These are phyloP conservation scores for Phalacrocorax aristotelis DNA, from an alignment of 2,113 vertebrate species.

Conservation along the genomic window DNA sequence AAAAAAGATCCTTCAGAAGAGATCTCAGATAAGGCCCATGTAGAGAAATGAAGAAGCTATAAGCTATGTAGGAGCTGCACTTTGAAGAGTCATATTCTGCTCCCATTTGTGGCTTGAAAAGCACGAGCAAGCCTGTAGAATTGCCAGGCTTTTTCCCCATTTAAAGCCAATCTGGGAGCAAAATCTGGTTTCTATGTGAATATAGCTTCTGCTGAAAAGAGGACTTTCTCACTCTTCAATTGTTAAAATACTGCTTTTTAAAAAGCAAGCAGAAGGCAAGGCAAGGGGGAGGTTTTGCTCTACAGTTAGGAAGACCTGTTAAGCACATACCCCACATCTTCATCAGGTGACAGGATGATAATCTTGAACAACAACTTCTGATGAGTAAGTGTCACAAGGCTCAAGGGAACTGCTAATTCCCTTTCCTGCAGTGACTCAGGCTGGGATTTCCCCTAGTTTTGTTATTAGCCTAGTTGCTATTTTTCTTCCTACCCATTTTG, in stretches of 20 bases:
- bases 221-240: not conserved
- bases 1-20: not conserved
- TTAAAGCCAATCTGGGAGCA: not conserved
- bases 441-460: slow-evolving; percentile 38
- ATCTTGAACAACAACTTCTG: not conserved
- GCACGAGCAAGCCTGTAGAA: not conserved
- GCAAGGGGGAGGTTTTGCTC: not conserved
- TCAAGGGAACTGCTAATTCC: slow-evolving; percentile 5
- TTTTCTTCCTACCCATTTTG: slow-evolving; percentile 3
- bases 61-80: not conserved
- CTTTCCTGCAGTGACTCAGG: slow-evolving; percentile 31
- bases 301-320: not conserved
- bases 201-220: not conserved
- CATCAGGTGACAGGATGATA: not conserved
- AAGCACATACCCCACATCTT: not conserved
- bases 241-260: not conserved
- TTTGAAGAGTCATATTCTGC: not conserved
- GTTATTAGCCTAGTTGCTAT: slow-evolving; percentile 39
- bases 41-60: not conserved
- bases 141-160: not conserved
- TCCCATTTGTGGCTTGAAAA: not conserved
- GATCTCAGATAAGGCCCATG: not conserved
- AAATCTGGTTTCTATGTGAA: not conserved
- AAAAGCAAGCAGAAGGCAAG: not conserved
- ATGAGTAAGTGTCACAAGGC: not conserved